Evolutionary conservation across 2,888 invertebrate genomes (phyloP).

Genomic region (Pardosa pseudoannulata): DNA sequence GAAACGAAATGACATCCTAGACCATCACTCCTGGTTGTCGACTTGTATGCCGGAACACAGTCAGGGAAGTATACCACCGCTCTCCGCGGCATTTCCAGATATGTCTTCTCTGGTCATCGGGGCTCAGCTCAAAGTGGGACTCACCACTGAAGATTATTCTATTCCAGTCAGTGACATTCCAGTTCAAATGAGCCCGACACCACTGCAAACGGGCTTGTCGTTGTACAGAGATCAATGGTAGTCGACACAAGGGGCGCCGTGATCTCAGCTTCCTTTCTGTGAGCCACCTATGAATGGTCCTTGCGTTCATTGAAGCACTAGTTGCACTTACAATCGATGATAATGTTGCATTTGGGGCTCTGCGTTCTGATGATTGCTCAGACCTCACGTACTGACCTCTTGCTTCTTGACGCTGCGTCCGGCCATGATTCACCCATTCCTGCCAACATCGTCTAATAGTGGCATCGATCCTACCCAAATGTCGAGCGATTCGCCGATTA

Average conservation of each 20-base stretch:
- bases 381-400: not conserved
- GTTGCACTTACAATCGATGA: no score
- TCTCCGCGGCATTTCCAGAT: not conserved
- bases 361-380: not conserved
- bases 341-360: not conserved
- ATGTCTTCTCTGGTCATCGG: not conserved
- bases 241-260: not conserved
- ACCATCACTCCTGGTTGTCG: not conserved
- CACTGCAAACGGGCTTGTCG: not conserved
- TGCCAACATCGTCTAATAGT: not conserved
- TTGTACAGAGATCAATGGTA: not conserved
- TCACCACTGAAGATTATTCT: not conserved
- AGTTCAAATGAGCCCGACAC: not conserved
- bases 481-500: not conserved
- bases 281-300: not conserved
- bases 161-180: not conserved
- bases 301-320: not conserved
- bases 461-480: not conserved
- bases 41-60: not conserved
- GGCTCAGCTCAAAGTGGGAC: not conserved
- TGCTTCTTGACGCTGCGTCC: not conserved
- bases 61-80: not conserved
- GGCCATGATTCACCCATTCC: not conserved
- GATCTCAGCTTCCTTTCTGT: not conserved
- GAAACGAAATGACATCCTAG: not conserved